Evolutionary conservation across 2,888 invertebrate genomes (phyloP).

Genomic region (Xestia rhomboidea): DNA sequence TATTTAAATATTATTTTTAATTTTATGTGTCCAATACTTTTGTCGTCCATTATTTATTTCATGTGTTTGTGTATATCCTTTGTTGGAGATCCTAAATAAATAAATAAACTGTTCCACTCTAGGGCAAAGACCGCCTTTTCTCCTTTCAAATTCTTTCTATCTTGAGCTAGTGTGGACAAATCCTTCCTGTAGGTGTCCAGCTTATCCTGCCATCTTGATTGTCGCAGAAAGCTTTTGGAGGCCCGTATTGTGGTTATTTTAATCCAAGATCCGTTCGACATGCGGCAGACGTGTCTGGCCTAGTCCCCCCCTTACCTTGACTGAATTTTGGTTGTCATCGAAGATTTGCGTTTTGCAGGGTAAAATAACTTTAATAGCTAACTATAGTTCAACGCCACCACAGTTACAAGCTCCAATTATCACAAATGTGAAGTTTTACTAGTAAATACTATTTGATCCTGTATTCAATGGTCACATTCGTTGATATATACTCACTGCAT

Average conservation of each 20-base stretch:
- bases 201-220: not conserved
- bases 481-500: not conserved
- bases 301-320: not conserved
- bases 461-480: not conserved
- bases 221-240: not conserved
- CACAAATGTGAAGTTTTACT: not conserved
- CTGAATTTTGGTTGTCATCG: not conserved
- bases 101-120: not conserved
- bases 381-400: not conserved
- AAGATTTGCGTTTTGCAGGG: not conserved
- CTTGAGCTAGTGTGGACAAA: not conserved
- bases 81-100: too few relatives aligned
- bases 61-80: too few relatives aligned
- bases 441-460: not conserved
- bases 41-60: too few relatives aligned
- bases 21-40: too few relatives aligned
- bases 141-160: not conserved
- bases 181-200: not conserved
- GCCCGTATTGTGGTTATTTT: not conserved
- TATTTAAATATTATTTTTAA: too few relatives aligned
- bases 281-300: not conserved
- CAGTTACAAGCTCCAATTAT: not conserved
- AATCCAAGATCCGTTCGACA: not conserved
- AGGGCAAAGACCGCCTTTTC: not conserved
- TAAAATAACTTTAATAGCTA: not conserved